phyloP scores from a whole-genome alignment of 1,140 invertebrate genomes.

The Micrasema longulum region DNA sequence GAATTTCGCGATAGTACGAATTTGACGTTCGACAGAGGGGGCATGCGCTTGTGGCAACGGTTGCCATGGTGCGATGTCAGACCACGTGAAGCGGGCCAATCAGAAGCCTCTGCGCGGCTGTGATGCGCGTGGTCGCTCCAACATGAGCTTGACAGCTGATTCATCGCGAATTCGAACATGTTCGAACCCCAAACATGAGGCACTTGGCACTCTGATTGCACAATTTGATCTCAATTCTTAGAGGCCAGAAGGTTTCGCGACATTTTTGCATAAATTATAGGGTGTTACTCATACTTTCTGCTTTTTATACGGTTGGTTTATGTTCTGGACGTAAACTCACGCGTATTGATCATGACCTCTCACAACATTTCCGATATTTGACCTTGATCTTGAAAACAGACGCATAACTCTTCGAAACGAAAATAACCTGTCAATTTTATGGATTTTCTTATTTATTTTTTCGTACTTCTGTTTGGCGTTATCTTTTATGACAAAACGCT shows the following conservation, averaged over 20 bases:
- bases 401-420: no score
- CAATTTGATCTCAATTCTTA: no score
- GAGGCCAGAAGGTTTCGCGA: no score
- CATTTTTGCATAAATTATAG: no score
- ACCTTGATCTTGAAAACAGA: constrained; percentile 29
- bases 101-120: constrained; percentile 32
- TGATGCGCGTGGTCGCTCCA: constrained; percentile 20
- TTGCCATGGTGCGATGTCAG: constrained; percentile 54
- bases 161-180: constrained; percentile 4
- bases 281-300: no score
- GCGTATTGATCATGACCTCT: constrained; percentile 25
- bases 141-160: constrained; percentile 20
- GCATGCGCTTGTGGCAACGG: constrained; percentile 43
- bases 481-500: no score
- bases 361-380: constrained; percentile 27
- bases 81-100: constrained; percentile 53
- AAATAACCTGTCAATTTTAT: no score
- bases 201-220: no score
- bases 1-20: constrained; percentile 36
- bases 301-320: no score
- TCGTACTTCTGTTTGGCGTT: no score
- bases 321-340: not conserved
- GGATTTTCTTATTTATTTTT: no score
- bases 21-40: constrained; percentile 39
- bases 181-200: no score